Conservation (phyloP, 2,888 invertebrate species). For the Scrobipalpa costella region DNA sequence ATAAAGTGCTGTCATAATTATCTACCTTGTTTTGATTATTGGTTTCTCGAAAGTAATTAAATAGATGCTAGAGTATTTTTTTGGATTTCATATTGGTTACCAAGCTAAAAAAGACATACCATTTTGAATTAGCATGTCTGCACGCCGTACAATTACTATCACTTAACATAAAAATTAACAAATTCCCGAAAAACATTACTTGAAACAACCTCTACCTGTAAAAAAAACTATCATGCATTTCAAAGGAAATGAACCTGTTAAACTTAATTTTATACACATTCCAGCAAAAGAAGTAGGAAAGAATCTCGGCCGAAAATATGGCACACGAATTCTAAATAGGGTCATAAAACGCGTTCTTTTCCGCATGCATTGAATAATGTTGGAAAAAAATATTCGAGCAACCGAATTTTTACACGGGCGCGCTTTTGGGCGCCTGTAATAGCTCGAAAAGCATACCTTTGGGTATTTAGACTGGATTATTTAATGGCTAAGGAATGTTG, state of each 20-base stretch:
- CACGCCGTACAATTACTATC: not conserved
- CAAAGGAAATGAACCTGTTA: constrained; percentile 24
- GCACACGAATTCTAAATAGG: constrained; percentile 26
- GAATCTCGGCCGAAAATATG: constrained; percentile 20
- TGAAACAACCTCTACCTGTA: not conserved
- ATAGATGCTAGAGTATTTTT: too few relatives aligned
- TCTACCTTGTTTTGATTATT: too few relatives aligned
- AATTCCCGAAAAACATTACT: not conserved
- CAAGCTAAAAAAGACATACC: too few relatives aligned
- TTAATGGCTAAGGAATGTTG: too few relatives aligned
- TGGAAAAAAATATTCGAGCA: not conserved
- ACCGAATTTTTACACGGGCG: constrained; percentile 23
- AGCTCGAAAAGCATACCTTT: constrained; percentile 8
- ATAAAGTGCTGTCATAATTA: too few relatives aligned
- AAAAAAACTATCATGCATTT: constrained; percentile 12
- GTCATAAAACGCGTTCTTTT: constrained; percentile 24
- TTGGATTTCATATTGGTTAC: too few relatives aligned
- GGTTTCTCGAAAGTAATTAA: too few relatives aligned
- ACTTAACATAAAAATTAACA: not conserved
- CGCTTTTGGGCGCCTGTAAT: not conserved
- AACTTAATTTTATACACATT: constrained; percentile 23
- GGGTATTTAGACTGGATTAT: constrained; percentile 1
- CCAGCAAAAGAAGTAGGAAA: constrained; percentile 5
- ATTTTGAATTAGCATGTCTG: not conserved
- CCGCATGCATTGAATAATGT: constrained; percentile 19